These are phyloP conservation scores for Conus canariensis DNA, from an alignment of 2,888 invertebrate genomes.

Conservation along the genomic window DNA sequence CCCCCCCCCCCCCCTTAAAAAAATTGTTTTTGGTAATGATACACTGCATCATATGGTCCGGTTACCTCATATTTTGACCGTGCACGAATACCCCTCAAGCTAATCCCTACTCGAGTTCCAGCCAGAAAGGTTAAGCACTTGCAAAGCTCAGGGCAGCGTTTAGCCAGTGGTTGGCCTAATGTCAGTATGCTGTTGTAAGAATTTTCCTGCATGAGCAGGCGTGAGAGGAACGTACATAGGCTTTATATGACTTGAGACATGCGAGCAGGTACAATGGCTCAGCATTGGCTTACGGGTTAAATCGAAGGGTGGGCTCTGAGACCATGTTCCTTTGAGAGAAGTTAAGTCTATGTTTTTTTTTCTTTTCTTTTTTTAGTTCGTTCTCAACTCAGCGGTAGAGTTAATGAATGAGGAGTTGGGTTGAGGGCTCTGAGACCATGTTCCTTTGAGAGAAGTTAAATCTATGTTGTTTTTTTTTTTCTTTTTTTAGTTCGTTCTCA, in stretches of 20 bases:
- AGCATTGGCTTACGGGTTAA: neutral
- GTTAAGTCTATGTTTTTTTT: neutral
- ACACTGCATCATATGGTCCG: no score
- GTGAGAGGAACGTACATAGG: neutral
- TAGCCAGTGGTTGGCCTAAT: neutral
- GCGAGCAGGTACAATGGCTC: no score
- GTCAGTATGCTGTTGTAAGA: neutral
- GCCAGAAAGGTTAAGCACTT: neutral
- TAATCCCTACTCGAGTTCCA: neutral
- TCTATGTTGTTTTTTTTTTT: neutral
- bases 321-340: neutral
- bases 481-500: no score
- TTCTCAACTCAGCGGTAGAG: no score
- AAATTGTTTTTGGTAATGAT: no score
- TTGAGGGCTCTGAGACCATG: neutral
- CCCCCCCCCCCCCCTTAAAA: no score
- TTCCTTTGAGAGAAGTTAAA: neutral
- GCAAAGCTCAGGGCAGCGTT: neutral
- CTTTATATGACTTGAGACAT: neutral
- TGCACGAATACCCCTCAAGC: no score
- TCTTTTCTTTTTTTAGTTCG: no score
- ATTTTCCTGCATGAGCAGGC: neutral
- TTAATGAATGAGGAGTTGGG: no score
- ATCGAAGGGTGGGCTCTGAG: neutral
- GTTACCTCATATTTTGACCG: no score